Evolutionary conservation across 2,797 vertebrate species (phyloP).

Genomic region (Dryobates pubescens): DNA sequence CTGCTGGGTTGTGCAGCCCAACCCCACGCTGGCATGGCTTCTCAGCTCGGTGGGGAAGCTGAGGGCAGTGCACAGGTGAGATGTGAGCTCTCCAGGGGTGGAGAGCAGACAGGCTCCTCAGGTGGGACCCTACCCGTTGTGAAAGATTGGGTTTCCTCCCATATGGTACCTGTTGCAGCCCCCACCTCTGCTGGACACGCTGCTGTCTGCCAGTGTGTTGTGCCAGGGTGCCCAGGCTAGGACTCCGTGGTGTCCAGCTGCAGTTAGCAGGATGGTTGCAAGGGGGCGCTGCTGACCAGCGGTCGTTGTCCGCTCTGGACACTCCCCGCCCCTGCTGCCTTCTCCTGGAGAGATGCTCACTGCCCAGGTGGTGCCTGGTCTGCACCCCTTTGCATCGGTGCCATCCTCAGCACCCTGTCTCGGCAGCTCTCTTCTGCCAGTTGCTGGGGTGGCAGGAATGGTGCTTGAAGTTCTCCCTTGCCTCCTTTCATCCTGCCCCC

Average conservation of each 20-base stretch:
- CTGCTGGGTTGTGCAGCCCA: neutral
- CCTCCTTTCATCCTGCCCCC: neutral
- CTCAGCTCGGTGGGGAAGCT: neutral
- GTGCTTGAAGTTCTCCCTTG: neutral
- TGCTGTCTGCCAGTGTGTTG: neutral
- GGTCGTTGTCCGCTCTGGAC: accelerated
- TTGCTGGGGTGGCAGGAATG: accelerated
- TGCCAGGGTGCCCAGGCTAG: neutral
- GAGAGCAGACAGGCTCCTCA: neutral
- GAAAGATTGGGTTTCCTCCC: neutral
- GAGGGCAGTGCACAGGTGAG: neutral
- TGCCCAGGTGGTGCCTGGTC: neutral
- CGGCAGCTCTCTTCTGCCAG: accelerated
- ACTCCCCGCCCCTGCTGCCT: accelerated
- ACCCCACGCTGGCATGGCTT: neutral
- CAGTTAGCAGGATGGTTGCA: neutral
- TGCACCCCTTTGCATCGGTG: accelerated
- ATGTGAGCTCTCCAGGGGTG: accelerated
- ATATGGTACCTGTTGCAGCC: neutral
- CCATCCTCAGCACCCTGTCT: accelerated
- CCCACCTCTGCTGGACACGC: neutral
- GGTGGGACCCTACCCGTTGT: accelerated
- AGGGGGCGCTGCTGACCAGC: neutral
- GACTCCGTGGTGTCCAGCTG: neutral
- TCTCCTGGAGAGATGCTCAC: neutral